Percentiles rank a stretch among this genome's conserved stretches.
Evolutionary conservation across 1,140 invertebrate species (phyloP).

Genomic region (Parapsyche elsis): DNA sequence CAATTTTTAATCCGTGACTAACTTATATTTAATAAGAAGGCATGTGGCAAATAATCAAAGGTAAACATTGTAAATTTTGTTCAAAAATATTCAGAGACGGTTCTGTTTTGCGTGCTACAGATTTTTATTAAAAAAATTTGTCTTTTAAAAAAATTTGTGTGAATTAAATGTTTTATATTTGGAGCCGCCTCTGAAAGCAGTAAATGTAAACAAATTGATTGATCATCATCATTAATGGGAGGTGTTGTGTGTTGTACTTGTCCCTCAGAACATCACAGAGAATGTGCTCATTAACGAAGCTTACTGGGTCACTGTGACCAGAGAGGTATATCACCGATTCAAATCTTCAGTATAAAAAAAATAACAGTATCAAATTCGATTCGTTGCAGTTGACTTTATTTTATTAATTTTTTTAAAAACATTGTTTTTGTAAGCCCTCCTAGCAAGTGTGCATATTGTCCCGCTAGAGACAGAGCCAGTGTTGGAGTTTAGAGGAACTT

Average conservation of each 20-base stretch:
- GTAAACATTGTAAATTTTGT: no score
- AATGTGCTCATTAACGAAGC: conserved; percentile 93
- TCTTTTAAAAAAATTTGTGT: no score
- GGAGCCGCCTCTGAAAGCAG: no score
- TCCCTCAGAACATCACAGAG: conserved; percentile 90
- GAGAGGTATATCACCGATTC: conserved; percentile 76
- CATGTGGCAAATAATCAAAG: no score
- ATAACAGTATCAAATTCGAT: conserved; percentile 42
- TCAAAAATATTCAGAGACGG: no score
- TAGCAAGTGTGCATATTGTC: conserved; percentile 69
- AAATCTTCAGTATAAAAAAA: conserved; percentile 51
- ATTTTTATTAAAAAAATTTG: no score
- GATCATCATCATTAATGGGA: conserved; percentile 33
- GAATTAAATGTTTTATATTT: no score
- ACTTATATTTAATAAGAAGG: no score
- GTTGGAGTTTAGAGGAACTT: conserved; percentile 51
- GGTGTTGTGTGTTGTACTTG: conserved; percentile 65
- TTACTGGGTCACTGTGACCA: conserved; percentile 89
- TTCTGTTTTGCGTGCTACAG: no score
- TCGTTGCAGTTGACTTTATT: conserved; percentile 55
- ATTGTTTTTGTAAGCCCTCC: conserved; percentile 58
- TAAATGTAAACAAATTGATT: background rate
- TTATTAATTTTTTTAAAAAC: conserved; percentile 49
- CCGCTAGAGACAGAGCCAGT: conserved; percentile 56
- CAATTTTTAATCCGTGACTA: no score